These are phyloP conservation scores for Troides oblongomaculatus DNA, from an alignment of 2,888 invertebrate species.

Conservation along the genomic window DNA sequence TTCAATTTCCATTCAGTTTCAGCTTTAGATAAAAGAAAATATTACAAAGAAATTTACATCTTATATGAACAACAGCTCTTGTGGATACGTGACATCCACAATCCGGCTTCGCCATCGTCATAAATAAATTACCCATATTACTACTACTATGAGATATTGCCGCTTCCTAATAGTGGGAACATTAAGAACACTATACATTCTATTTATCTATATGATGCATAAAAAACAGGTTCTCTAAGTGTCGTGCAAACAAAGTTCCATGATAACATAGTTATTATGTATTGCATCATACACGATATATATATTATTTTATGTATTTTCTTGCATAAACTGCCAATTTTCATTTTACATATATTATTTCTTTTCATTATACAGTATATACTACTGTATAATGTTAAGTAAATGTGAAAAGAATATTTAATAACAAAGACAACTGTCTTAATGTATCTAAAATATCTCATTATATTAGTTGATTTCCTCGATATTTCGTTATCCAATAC, in stretches of 20 bases:
- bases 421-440: neutral
- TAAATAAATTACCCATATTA: too few species aligned
- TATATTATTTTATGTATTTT: neutral
- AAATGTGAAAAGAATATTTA: neutral
- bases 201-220: neutral
- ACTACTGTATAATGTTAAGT: neutral
- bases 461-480: too few species aligned
- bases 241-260: neutral
- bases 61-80: too few species aligned
- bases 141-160: too few species aligned
- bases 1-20: too few species aligned
- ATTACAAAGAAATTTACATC: too few species aligned
- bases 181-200: too few species aligned
- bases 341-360: neutral
- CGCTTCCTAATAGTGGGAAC: too few species aligned
- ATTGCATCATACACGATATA: constrained; percentile 1
- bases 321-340: neutral
- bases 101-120: too few species aligned
- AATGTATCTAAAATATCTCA: neutral
- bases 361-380: neutral
- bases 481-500: too few species aligned
- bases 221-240: neutral
- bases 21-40: too few species aligned
- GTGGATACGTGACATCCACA: too few species aligned
- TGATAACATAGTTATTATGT: constrained; percentile 3